These are phyloP conservation scores for Nemopilema nomurai DNA, from an alignment of 30 jellyfish, hydroid and myxozoan genomes.

Conservation along the genomic window DNA sequence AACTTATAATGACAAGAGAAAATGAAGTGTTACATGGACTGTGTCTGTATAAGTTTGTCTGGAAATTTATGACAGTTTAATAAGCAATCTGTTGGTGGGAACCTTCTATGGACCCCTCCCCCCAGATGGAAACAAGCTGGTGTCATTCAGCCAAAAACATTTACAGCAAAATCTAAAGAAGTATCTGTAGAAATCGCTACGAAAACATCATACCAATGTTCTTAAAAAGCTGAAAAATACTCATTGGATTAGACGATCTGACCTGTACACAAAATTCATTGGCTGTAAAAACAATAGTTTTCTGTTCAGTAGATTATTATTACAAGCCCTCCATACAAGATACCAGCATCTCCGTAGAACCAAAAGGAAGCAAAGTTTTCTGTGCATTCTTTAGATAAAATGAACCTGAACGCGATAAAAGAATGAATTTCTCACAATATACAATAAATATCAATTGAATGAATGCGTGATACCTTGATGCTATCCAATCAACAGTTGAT, in stretches of 20 bases:
- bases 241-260: slow-evolving; percentile 24
- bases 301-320: not conserved
- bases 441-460: slow-evolving; percentile 6
- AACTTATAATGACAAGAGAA: too few relatives aligned
- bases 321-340: slow-evolving; percentile 13
- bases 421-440: slow-evolving; percentile 36
- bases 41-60: too few relatives aligned
- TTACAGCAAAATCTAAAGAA: too few relatives aligned
- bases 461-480: slow-evolving; percentile 15
- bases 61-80: too few relatives aligned
- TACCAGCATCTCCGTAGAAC: slow-evolving; percentile 39
- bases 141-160: too few relatives aligned
- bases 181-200: too few relatives aligned
- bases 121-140: too few relatives aligned
- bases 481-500: slow-evolving; percentile 41
- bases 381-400: slow-evolving; percentile 34
- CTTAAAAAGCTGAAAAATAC: too few relatives aligned
- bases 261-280: slow-evolving; percentile 19
- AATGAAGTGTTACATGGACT: too few relatives aligned
- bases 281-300: slow-evolving; percentile 27
- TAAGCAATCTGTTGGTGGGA: too few relatives aligned
- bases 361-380: slow-evolving; percentile 23
- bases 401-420: slow-evolving; percentile 45
- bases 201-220: too few relatives aligned
- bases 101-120: too few relatives aligned